Conservation (phyloP, 2,797 vertebrate genomes). For the Xenentodon cancila region DNA sequence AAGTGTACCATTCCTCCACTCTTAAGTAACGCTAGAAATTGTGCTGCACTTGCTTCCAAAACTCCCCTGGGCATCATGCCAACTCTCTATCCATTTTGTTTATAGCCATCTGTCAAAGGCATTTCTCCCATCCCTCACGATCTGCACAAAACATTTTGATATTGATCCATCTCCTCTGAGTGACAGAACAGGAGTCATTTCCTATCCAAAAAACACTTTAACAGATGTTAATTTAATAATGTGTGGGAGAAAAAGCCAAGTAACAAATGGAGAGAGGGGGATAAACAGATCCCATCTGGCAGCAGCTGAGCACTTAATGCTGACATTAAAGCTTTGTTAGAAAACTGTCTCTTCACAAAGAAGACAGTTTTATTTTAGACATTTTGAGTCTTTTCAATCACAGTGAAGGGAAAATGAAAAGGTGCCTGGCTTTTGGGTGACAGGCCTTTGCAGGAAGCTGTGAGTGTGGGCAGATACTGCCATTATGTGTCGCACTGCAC, state of each 20-base stretch:
- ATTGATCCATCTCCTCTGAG: slow-evolving; percentile 68
- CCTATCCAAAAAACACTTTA: slow-evolving; percentile 65
- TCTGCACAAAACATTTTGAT: slow-evolving; percentile 63
- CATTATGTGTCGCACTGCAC: slow-evolving; percentile 16
- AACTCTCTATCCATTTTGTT: slow-evolving; percentile 29
- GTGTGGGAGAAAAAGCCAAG: slow-evolving; percentile 74
- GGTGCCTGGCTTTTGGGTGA: slow-evolving; percentile 44
- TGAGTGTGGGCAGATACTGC: slow-evolving; percentile 36
- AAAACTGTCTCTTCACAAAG: slow-evolving; percentile 70
- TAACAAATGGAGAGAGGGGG: slow-evolving; percentile 71
- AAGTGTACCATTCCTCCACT: slow-evolving; percentile 1
- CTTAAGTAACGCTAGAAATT: slow-evolving; percentile 12
- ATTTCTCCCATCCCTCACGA: slow-evolving; percentile 26
- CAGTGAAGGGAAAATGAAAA: slow-evolving; percentile 60
- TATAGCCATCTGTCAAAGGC: slow-evolving; percentile 46
- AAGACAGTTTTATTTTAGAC: slow-evolving; percentile 59
- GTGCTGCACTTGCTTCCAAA: slow-evolving; percentile 28
- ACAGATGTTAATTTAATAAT: slow-evolving; percentile 83
- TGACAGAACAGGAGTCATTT: slow-evolving; percentile 69
- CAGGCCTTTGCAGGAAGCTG: slow-evolving; percentile 18
- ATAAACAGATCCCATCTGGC: slow-evolving; percentile 73
- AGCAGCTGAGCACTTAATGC: slow-evolving; percentile 74
- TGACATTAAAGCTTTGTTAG: slow-evolving; percentile 77
- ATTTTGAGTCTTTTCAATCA: slow-evolving; percentile 61
- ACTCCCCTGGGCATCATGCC: slow-evolving; percentile 20